phyloP scores from a whole-genome alignment of 2,797 vertebrate species.

The Sebastes matsubarae region DNA sequence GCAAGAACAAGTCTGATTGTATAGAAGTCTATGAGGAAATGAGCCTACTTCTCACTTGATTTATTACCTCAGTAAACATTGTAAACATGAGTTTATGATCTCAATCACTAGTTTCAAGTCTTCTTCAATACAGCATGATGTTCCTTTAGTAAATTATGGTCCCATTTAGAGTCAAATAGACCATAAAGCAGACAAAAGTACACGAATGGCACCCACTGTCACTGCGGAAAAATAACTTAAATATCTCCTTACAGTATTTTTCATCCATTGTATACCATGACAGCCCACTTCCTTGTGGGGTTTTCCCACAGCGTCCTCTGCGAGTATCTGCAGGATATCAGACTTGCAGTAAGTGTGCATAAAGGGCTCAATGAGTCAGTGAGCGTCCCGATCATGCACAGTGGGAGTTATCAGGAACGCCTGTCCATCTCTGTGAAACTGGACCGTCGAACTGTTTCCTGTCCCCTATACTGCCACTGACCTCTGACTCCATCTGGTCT shows the following conservation, averaged over 20 bases:
- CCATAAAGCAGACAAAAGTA: no score
- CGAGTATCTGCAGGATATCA: background rate
- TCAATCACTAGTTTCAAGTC: rapidly evolving
- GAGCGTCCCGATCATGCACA: background rate
- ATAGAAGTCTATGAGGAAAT: no score
- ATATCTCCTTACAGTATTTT: background rate
- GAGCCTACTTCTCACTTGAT: no score
- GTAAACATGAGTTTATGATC: no score
- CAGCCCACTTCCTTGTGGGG: background rate
- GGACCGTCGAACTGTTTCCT: slow-evolving; percentile 4
- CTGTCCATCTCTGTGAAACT: background rate
- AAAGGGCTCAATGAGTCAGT: background rate
- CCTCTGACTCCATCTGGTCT: slow-evolving; percentile 1
- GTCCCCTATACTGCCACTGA: slow-evolving; percentile 15
- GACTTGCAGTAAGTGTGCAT: background rate
- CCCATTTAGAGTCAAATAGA: no score
- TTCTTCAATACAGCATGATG: no score
- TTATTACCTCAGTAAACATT: no score
- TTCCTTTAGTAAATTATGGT: no score
- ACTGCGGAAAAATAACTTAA: no score
- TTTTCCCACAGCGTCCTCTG: background rate
- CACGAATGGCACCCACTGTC: no score
- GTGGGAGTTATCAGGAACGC: background rate
- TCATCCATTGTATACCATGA: background rate
- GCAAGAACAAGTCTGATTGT: no score